Evolutionary conservation across 2,113 vertebrate species (phyloP), one percentile per base, ranked within the genome.

Genomic region (Nycticorax nycticorax): DNA sequence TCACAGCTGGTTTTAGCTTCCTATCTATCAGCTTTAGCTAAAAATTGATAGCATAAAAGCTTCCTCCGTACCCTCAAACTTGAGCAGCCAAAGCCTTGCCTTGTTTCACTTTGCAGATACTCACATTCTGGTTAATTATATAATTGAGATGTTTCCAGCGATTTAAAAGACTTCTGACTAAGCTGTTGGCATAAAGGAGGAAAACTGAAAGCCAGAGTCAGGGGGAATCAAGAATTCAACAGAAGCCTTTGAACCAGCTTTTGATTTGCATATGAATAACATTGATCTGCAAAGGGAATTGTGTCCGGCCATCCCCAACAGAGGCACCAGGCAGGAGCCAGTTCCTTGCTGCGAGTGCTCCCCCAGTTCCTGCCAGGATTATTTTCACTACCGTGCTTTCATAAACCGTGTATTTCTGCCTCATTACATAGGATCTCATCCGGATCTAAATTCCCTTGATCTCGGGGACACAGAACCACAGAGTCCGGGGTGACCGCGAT

Each of bases 71-170:
- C 15, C 32, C 28, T 82, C 66, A 39, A 35, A n/a, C 43, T 26
- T 23, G 56, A 76, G 56, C 80, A 85, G 60, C 52, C 33, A 56
- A 68, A 85, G 20, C 43, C 33, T 92, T 63, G 19, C 35, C 50
- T 52, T 74, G 32, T 55, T 37, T 39, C 66, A 71, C 64, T 88
- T 85, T 86, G 53, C 62, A 77, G 72, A 81, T 90, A 92, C 4
- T 74, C 76, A 23, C 37, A 6, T 74, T 91, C 86, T 75, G 52
- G 73, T 67, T 87, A 94, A 94, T 94, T 78, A 64, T 59, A 53
- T 95, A 95, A 96, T 94, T 95, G 91, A 96, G 96, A 93, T 93
- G 91, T 93, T 94, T 91, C 91, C 79, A 81, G 83, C 75, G 91
- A 87, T 91, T 86, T 91, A 75, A 90, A 95, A 91, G 88, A 74